Base-by-base conservation (phyloP, 2,888 invertebrate species). In the Blastobasis adustella region DNA sequence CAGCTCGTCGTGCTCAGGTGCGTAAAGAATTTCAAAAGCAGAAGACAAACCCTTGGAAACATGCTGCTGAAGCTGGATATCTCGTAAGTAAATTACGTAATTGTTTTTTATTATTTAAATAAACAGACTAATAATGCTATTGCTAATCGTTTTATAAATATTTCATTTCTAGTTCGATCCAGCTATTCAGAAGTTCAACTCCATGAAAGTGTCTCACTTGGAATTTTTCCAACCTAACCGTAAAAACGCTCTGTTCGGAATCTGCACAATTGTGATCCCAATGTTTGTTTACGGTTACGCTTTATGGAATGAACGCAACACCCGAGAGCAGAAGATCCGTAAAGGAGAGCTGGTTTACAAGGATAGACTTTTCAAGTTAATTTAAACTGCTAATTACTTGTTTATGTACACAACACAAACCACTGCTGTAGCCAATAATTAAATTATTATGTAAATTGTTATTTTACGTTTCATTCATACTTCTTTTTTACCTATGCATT, bases 11-110 rank as follows among this genome's bases (percentile, higher is more conserved):
- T 58, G 79, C 88, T 50, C 79, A 76, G 42, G 73, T 94, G 59
- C 90, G 96, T 57, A 82, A 89, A n/a, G 92, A 95, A 69, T 97
- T 92, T 73, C 71, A 93, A 36, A 94, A 93, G 76, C 90, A 93
- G 67, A 76, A 82, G 37, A 87, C 91, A 0, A 93, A 95, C 78
- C 97, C 97, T 3, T 90, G 90, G 72, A 90, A 91, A 67, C 92
- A 93, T 85, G 91, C 91, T 9, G 79, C 89, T 0, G 91, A 93
- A 76, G 92, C 92, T 62, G 94, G 94, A 47, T 86, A 90, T 75
- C 86, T 94, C 74, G 95, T 95, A 89, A 90, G 93, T 92, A 69
- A 58, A 76, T 86, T 86, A 86, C 84, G 84, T 85, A 86, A 86
- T 82, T 78, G 68, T 61, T 51, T 58, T 52, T 46, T 56, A n/a